Base-by-base conservation (phyloP, 2,113 vertebrate species). In the Pituophis catenifer region DNA sequence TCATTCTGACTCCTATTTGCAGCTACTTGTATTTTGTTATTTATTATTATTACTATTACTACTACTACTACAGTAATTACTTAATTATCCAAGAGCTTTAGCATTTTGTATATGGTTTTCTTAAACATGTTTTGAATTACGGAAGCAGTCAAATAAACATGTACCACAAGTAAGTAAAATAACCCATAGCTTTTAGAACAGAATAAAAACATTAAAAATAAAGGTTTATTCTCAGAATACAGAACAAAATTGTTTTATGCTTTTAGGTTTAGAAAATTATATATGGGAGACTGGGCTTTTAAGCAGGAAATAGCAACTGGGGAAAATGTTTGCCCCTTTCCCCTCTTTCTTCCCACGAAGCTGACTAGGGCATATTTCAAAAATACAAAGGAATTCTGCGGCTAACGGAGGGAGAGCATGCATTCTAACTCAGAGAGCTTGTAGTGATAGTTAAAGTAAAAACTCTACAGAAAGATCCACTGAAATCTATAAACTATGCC, bases 141-240 rank as follows among this genome's bases (percentile, higher is more conserved):
- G 70, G 23, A 86, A 10, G 26, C 44, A 55, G 53, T 48, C 65
- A 26, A 29, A 3, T 24, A 81, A 62, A 7, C 26, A 11, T 92
- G 91, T 92, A 86, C 10, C 54, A 24, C 88, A 54, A 24, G 52
- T 12, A 94, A 92, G 26, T 93, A 94, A 94, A 93, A n/a, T 44
- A 90, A 89, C 48, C 48, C 3, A 24, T 87, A n/a, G 58, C 19
- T 8, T 26, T 50, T 33, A 12, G 44, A 57, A 86, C 15, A 54
- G 9, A 65, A 17, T 48, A 89, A 86, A 89, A 86, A 92, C 24
- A 65, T 23, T 19, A 57, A 44, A 93, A 38, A 38, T 52, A 19
- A 90, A 94, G n/a, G 1, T 58, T 87, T 50, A 58, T 65, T 23
- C 17, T 17, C 44, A 24, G 54, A 86, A 86, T 33, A 88, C 17